Percentiles rank a stretch among this genome's conserved stretches.
phyloP scores from a whole-genome alignment of 2,888 invertebrate genomes.

The Pseudolycoriella hygida region DNA sequence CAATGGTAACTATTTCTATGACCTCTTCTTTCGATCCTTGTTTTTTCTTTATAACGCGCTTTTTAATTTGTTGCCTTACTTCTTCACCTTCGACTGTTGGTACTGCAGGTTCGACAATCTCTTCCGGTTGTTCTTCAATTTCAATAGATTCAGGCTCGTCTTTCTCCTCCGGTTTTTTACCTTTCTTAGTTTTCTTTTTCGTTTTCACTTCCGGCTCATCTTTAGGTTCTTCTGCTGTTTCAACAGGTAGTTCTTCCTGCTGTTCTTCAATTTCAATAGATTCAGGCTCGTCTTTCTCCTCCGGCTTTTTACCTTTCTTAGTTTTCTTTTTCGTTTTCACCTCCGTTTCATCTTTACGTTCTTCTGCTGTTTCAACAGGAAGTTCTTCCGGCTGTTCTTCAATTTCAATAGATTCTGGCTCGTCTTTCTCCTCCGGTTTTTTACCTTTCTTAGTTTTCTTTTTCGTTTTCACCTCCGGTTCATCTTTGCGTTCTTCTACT shows the following conservation, averaged over 20 bases:
- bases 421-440: slow-evolving; percentile 14
- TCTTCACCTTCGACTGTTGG: slow-evolving; percentile 25
- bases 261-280: slow-evolving; percentile 1
- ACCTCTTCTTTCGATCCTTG: slow-evolving; percentile 24
- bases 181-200: slow-evolving; percentile 5
- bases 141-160: slow-evolving; percentile 9
- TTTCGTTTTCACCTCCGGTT: neutral
- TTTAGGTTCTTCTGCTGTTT: slow-evolving; percentile 25
- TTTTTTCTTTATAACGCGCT: slow-evolving; percentile 27
- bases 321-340: slow-evolving; percentile 5
- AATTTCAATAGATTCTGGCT: slow-evolving; percentile 6
- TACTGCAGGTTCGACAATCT: slow-evolving; percentile 20
- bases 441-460: slow-evolving; percentile 4
- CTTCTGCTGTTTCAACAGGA: slow-evolving; percentile 23
- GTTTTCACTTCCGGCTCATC: slow-evolving; percentile 4
- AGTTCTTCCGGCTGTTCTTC: slow-evolving; percentile 10
- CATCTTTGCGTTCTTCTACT: slow-evolving; percentile 22
- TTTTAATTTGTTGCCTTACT: slow-evolving; percentile 26
- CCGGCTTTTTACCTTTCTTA: slow-evolving; percentile 4
- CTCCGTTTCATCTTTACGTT: slow-evolving; percentile 17
- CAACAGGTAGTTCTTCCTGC: slow-evolving; percentile 16
- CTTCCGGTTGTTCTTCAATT: slow-evolving; percentile 4
- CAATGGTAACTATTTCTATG: slow-evolving; percentile 24
- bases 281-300: slow-evolving; percentile 14
- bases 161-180: slow-evolving; percentile 13